Conservation (phyloP, 1,140 invertebrate species). For the Dendroctonus valens region DNA sequence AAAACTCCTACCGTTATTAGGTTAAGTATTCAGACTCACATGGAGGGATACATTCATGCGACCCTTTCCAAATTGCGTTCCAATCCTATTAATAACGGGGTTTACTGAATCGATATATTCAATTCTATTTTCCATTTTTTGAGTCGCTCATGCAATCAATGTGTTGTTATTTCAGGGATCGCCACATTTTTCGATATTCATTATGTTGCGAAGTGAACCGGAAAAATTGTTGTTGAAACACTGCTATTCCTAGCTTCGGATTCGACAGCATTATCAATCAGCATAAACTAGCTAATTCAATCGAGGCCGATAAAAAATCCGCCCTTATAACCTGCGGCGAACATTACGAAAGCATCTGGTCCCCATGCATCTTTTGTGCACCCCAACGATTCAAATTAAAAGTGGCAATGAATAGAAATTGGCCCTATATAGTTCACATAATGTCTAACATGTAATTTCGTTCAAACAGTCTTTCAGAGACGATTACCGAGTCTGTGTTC, state of each 20-base stretch:
- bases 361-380: conserved; percentile 9
- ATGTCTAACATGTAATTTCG: conserved; percentile 20
- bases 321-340: conserved; percentile 2
- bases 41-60: conserved; percentile 3
- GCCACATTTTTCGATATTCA: too few species aligned
- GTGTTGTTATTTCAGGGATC: too few species aligned
- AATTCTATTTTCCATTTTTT: conserved; percentile 12
- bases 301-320: too few species aligned
- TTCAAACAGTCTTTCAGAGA: conserved; percentile 20
- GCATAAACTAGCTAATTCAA: too few species aligned
- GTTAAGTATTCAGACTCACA: too few species aligned
- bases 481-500: conserved; percentile 8
- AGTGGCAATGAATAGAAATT: conserved; percentile 22
- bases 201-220: too few species aligned
- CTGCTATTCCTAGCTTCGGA: too few species aligned
- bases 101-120: conserved; percentile 13
- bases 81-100: conserved; percentile 8
- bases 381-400: conserved; percentile 21
- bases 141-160: too few species aligned
- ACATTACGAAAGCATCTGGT: conserved; percentile 20
- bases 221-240: too few species aligned
- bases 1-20: too few species aligned
- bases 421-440: conserved; percentile 5
- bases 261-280: too few species aligned
- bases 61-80: conserved; percentile 15